Evolutionary conservation across 2,797 vertebrate genomes (phyloP), one percentile per base, ranked within the genome.

Genomic region (Alcedo quadribrachys): DNA sequence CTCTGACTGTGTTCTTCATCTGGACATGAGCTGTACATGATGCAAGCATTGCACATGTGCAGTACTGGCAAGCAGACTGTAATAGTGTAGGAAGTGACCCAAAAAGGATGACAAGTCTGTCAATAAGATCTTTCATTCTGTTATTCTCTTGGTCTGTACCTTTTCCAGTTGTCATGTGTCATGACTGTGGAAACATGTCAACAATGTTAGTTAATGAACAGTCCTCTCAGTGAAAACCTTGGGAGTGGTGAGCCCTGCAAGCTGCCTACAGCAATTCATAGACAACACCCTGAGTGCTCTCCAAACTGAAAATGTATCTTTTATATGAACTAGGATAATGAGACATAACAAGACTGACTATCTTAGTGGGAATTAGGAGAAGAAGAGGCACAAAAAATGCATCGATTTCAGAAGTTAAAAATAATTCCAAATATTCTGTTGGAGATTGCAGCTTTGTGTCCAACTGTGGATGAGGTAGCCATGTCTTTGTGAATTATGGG

Each of bases 401-500:
- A 91, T 78, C 15, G 71, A 54, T 87, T 91, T 93, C 58, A 75
- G 37, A 78, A 22, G 71, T 96, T 80, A 81, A 67, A 96, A 91
- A 92, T 83, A 94, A 95, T 87, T 57, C 62, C 67, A 65, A 71
- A 84, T 75, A 87, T 81, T 81, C 53, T 77, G 17, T 28, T 54
- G 67, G 43, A 84, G 37, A 67, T 40, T n/a, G 53, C 32, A 85
- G 69, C 28, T 76, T 78, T 89, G 48, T 68, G 83, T 94, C 65
- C 45, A 81, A 67, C 32, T 78, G 62, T 76, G 66, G 51, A 89
- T 85, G 81, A 81, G 90, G 76, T 90, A 89, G 63, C 25, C 69
- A 42, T 68, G 69, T 85, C 92, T 95, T 89, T 90, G 67, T 83
- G 89, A 96, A 97, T 95, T 91, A 94, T 28, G 66, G 79, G 11